Evolutionary conservation across 2,113 vertebrate species (phyloP), one percentile per base, ranked within the genome.

Genomic region (Psammodynastes pulverulentus): DNA sequence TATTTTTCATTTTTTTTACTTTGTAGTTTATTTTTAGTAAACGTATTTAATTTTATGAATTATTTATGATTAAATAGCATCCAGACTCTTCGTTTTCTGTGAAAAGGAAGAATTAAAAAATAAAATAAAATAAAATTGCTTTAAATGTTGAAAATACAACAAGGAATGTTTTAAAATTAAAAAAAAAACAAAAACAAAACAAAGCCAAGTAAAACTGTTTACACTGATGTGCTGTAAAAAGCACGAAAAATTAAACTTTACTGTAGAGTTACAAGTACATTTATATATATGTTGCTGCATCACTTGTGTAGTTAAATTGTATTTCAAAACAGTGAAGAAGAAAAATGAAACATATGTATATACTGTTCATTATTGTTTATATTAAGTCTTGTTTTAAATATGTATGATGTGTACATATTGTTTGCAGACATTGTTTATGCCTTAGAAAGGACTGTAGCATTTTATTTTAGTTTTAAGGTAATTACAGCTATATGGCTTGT

Each of bases 1-100:
- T 98, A 98, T 98, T 98, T 97, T 98, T 98, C 97, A 89, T 97
- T 97, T 97, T 95, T 97, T 97, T 99, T 98, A 99, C 98, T 98
- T 99, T 99, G 98, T 99, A 98, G 98, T 97, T 98, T 98, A 97
- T 99, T 99, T 99, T 99, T 99, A 99, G 99, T 99, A 98, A 99
- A 99, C 99, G 99, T 99, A 99, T 99, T 99, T 99, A 99, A 99
- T 99, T 99, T 99, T 99, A 98, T 98, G 96, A 98, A 99, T 99
- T 99, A 99, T 99, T 99, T 99, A 99, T 99, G 98, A 99, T 98
- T 98, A 98, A 98, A 98, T 97, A 97, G 97, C 97, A 98, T 98
- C 98, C 99, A 99, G 98, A 99, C 98, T 98, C 98, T 99, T 99
- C 99, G 98, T 99, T 99, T 99, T 99, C 99, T 99, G 99, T 99